These are phyloP conservation scores for Coboldia fuscipes DNA, from an alignment of 1,140 invertebrate genomes.

Conservation along the genomic window DNA sequence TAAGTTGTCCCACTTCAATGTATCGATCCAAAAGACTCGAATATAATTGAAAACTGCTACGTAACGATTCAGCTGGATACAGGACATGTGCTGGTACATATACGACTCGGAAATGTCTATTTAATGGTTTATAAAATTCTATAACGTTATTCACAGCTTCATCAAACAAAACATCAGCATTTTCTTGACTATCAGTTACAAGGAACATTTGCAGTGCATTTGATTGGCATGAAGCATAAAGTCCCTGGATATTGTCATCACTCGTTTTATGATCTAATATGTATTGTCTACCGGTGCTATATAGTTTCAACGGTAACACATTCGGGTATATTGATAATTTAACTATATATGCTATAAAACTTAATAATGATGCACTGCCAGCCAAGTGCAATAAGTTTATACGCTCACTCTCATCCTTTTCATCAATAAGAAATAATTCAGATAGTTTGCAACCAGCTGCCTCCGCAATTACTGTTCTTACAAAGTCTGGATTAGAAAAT, in stretches of 20 bases:
- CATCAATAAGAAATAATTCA: slow-evolving; percentile 25
- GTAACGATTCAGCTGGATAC: slow-evolving; percentile 26
- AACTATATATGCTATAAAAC: slow-evolving; percentile 33
- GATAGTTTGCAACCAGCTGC: slow-evolving; percentile 27
- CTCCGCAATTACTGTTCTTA: slow-evolving; percentile 35
- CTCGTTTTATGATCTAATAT: slow-evolving; percentile 12
- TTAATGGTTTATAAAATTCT: slow-evolving; percentile 29
- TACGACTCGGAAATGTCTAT: slow-evolving; percentile 30
- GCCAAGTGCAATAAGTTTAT: slow-evolving; percentile 29
- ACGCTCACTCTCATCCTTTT: slow-evolving; percentile 19
- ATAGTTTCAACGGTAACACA: slow-evolving; percentile 30
- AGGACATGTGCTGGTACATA: slow-evolving; percentile 25
- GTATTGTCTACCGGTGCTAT: slow-evolving; percentile 33
- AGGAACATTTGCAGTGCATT: slow-evolving; percentile 29
- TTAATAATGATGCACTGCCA: slow-evolving; percentile 30
- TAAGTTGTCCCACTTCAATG: slow-evolving; percentile 35
- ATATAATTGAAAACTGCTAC: slow-evolving; percentile 35
- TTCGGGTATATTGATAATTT: slow-evolving; percentile 27
- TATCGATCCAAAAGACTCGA: slow-evolving; percentile 27
- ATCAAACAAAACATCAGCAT: slow-evolving; percentile 22
- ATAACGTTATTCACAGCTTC: slow-evolving; percentile 19
- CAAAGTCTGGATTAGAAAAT: slow-evolving; percentile 36
- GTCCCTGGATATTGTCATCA: slow-evolving; percentile 12
- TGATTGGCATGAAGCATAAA: slow-evolving; percentile 32
- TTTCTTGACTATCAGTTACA: slow-evolving; percentile 14